Base-by-base conservation (phyloP, 2,888 invertebrate species). In the Graphium colonna region DNA sequence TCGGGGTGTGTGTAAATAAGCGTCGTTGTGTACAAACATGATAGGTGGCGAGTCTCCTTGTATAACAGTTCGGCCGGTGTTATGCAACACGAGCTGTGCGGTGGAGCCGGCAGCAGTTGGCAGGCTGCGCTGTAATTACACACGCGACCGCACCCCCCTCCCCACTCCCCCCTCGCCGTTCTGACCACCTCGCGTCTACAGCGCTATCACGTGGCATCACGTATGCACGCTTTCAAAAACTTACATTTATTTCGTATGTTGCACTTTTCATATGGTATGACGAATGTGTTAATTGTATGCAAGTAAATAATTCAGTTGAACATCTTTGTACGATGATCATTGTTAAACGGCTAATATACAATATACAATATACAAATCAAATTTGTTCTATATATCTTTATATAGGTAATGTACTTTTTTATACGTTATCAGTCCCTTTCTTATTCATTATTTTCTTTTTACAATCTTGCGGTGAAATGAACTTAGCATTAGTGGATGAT, bases 91-190 rank as follows among this genome's bases (percentile, higher is more conserved):
- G 79, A 79, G 68, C 61, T 57, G 65, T 28, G 42, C 33, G 42
- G 42, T 33, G 13, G 49, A 50, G 36, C 48, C 43, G 48, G 57
- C 54, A 52, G 63, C 61, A 61, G 63, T 55, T 64, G 66, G 67
- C 72, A 71, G 68, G 63, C 71, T 70, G 66, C 64, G 54, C 70
- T 79, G 82, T 83, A 83, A 83, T 83, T 82, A 78, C 80, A 78
- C 79, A 83, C 69, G 73, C 80, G 69, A 65, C 67, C 63, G 58
- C 55, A 31, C 52, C 55, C 53, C 56, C 59, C 21, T 55, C 54
- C 54, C 55, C 18, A 17, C 62, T 62, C 63, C 60, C 38, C 36
- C 60, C 39, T 41, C 53, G 15, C 60, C 62, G 60, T 60, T 61
- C 62, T 64, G 56, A 55, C 59, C 51, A 44, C 38, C 51, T 60